Evolutionary conservation across 2,113 vertebrate species (phyloP), one percentile per base, ranked within the genome.

Genomic region (Bagarius yarrelli): DNA sequence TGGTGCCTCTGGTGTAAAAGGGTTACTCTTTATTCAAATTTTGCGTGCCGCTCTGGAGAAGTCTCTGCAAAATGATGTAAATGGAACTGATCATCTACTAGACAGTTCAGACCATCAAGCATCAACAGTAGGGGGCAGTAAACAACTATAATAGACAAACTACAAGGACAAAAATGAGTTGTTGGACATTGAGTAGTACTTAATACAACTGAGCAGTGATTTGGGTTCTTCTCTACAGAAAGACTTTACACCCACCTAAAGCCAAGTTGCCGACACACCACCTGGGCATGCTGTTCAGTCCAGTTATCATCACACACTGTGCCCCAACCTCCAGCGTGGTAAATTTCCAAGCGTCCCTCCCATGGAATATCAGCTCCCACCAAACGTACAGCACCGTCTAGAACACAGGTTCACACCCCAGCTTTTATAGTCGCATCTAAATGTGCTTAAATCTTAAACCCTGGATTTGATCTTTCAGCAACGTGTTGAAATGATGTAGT

Each of bases 251-350:
- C 89, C 85, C 79, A 93, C 92, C 91, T 90, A 89, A 90, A 92
- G 55, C 91, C 91, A 15, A 93, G 88, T 83, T 93, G 92, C 61
- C 86, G 84, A 55, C 92, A 93, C 40, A 93, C 92, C 66, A 93
- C 92, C 79, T 90, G 89, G 15, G 92, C 89, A 3, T 88, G 89
- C 47, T 83, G 80, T 36, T 87, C 73, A 0, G 87, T 91, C 92
- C 92, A 93, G 86, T 81, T 87, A 78, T 90, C 91, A 18, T 93
- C 92, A 83, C 92, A 93, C 32, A 93, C 92, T 1, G 91, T 90
- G 52, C 92, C 92, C 92, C 92, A 93, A 32, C 88, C 72, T 36
- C 90, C 91, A 52, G 83, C 75, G 2, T 89, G 80, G 83, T 92
- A 92, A 44, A 92, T 81, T 78, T 93, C 92, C 73, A 93, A 73